Base-by-base conservation (phyloP, 2,888 invertebrate species). In the Meteorus colon region DNA sequence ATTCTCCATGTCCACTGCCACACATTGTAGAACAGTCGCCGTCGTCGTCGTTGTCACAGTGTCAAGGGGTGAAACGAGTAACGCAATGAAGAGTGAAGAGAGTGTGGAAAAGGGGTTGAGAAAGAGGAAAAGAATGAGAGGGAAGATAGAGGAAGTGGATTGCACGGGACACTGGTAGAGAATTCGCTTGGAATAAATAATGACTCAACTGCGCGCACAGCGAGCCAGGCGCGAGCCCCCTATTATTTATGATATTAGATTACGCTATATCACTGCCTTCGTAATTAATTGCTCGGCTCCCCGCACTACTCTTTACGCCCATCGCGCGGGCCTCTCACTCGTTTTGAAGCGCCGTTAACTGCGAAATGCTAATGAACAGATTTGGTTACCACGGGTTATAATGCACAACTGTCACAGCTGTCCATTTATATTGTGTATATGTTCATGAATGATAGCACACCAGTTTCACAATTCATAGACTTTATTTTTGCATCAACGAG, bases 191-290 rank as follows among this genome's bases (percentile, higher is more conserved):
- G 78, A 81, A 82, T 84, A 83, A 83, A 84, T 82, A 82, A 82
- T 81, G 78, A 82, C 80, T 79, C 75, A 76, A 78, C 78, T 81
- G 78, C 19, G 55, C 55, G 55, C 76, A 76, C 76, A 63, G 31
- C 62, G 60, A 69, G 73, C 70, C 73, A 71, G 60, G 31, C 41
- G 62, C 78, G 69, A 73, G 70, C 69, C 76, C 67, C 80, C 80
- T 82, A 85, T 85, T 86, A 85, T 84, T 85, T 85, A 85, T 83
- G 83, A 80, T 78, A 82, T 85, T 83, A 82, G 82, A 85, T 84
- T 83, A 81, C 81, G 80, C 79, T 83, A 81, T 80, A 84, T 84
- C 82, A 84, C 83, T 83, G 84, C 78, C 82, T 79, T 81, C 70
- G 80, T 83, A 83, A 86, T 85, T 84, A 85, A 86, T 85, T 81